Evolutionary conservation across 2,113 vertebrate genomes (phyloP).

Genomic region (Caranx ignobilis): DNA sequence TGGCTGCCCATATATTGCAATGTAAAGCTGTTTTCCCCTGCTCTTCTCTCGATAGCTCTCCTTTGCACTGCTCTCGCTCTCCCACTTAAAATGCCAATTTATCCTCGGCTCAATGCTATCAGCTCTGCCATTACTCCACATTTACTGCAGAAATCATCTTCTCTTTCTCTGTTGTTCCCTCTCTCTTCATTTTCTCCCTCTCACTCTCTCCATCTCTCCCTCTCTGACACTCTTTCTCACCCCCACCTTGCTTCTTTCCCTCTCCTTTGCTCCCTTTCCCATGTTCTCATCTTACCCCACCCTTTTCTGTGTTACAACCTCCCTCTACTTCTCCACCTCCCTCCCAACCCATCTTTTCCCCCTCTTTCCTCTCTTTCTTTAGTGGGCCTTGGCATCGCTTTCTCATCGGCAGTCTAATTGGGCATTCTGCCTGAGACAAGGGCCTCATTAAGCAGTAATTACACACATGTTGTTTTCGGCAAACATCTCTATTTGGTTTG

Average conservation of each 20-base stretch:
- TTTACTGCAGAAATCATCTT: slow-evolving; percentile 77
- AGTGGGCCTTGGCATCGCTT: slow-evolving; percentile 75
- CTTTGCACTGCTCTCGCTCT: slow-evolving; percentile 73
- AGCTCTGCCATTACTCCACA: slow-evolving; percentile 81
- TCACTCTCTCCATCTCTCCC: slow-evolving; percentile 11
- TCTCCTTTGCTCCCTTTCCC: slow-evolving; percentile 4
- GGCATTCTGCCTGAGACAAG: slow-evolving; percentile 98
- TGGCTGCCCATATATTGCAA: slow-evolving; percentile 78
- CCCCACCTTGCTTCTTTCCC: slow-evolving; percentile 17
- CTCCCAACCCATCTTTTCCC: slow-evolving; percentile 16
- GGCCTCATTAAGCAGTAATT: slow-evolving; percentile 99
- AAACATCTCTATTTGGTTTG: slow-evolving; percentile 99
- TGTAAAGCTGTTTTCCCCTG: slow-evolving; percentile 67
- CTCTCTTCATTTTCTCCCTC: slow-evolving; percentile 30
- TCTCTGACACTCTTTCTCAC: slow-evolving; percentile 13
- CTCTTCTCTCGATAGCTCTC: slow-evolving; percentile 60
- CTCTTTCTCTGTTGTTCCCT: slow-evolving; percentile 45
- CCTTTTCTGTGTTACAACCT: slow-evolving; percentile 49
- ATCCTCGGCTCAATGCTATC: slow-evolving; percentile 79
- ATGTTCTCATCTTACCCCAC: slow-evolving; percentile 44
- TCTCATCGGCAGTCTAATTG: slow-evolving; percentile 97
- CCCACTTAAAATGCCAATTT: slow-evolving; percentile 84
- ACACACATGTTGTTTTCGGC: slow-evolving; percentile 99
- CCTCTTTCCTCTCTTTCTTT: slow-evolving; percentile 54
- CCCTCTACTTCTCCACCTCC: slow-evolving; percentile 37